These are phyloP conservation scores for Drosophila stalkeri DNA, from an alignment of 2,888 invertebrate species.

Conservation along the genomic window DNA sequence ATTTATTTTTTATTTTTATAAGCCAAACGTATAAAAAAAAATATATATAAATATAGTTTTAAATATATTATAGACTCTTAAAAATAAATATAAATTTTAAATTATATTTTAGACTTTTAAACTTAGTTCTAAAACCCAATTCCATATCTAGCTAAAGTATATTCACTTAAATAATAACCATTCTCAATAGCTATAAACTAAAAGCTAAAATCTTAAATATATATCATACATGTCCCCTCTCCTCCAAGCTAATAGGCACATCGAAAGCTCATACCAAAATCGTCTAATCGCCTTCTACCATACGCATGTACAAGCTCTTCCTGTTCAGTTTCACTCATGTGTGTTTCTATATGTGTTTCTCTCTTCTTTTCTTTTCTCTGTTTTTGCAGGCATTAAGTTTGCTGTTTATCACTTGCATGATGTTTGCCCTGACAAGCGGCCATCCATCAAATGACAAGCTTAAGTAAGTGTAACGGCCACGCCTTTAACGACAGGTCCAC, in stretches of 20 bases:
- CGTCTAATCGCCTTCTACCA: slow-evolving; percentile 6
- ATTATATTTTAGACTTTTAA: no score
- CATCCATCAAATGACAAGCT: slow-evolving; percentile 83
- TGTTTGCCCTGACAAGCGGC: slow-evolving; percentile 77
- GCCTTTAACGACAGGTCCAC: slow-evolving; percentile 54
- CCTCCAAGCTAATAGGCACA: not conserved
- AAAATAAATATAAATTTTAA: no score
- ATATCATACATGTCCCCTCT: not conserved
- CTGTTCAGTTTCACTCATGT: slow-evolving; percentile 15
- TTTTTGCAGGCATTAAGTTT: slow-evolving; percentile 72
- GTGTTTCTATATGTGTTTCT: not conserved
- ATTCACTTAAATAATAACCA: not conserved
- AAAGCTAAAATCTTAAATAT: not conserved
- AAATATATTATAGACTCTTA: no score
- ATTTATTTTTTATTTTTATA: no score
- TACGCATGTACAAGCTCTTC: not conserved
- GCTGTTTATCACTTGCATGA: slow-evolving; percentile 77
- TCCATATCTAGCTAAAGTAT: not conserved
- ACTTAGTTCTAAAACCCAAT: not conserved
- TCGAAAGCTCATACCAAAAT: not conserved
- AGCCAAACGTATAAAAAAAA: no score
- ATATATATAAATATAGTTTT: no score
- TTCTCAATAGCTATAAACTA: not conserved
- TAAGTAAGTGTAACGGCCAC: slow-evolving; percentile 76
- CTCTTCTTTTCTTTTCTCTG: slow-evolving; percentile 11